Evolutionary conservation across 2,888 invertebrate genomes (phyloP).

Genomic region (Neoascia interrupta): DNA sequence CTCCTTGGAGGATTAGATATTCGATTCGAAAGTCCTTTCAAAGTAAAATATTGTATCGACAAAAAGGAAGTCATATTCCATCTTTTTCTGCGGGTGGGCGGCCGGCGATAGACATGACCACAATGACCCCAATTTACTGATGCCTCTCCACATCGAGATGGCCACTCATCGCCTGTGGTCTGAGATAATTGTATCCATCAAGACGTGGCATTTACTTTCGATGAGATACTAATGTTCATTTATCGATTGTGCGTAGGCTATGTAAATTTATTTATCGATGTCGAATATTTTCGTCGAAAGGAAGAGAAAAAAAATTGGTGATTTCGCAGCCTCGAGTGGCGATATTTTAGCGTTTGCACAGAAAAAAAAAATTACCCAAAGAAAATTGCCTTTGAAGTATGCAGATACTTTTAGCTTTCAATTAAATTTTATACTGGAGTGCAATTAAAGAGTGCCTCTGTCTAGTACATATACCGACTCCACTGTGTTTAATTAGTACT

Average conservation of each 20-base stretch:
- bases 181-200: conserved; percentile 15
- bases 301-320: background rate
- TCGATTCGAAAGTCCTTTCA: conserved; percentile 4
- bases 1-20: conserved; percentile 18
- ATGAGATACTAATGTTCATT: conserved; percentile 14
- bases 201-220: conserved; percentile 12
- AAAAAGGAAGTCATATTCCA: background rate
- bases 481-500: conserved; percentile 42
- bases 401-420: conserved; percentile 32
- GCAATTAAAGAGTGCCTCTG: conserved; percentile 32
- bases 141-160: conserved; percentile 7
- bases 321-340: conserved; percentile 8
- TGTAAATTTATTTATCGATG: no score
- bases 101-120: background rate
- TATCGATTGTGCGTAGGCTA: conserved; percentile 8
- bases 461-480: conserved; percentile 29
- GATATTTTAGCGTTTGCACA: no score
- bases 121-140: conserved; percentile 25
- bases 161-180: conserved; percentile 1
- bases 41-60: background rate
- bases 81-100: background rate
- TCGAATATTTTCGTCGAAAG: no score
- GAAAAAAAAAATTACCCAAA: no score
- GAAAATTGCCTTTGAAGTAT: conserved; percentile 25
- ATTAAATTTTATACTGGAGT: conserved; percentile 35